Evolutionary conservation across 2,888 invertebrate genomes (phyloP).

Genomic region (Tiphia femorata): DNA sequence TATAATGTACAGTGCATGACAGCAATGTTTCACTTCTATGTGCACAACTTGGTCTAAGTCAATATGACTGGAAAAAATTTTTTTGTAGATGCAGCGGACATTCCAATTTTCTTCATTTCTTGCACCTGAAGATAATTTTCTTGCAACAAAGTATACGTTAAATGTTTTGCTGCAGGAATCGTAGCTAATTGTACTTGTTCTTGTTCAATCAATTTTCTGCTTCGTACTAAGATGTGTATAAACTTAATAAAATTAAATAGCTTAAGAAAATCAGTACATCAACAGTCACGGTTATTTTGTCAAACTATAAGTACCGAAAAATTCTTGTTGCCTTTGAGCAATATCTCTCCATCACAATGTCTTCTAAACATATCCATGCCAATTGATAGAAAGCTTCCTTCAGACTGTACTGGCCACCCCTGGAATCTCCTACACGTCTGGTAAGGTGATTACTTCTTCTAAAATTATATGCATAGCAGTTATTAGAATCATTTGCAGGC

Average conservation of each 20-base stretch:
- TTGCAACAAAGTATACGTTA: conserved; percentile 87
- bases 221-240: conserved; percentile 78
- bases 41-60: conserved; percentile 78
- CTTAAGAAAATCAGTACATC: not conserved
- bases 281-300: too few species aligned
- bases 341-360: conserved; percentile 86
- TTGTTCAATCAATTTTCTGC: conserved; percentile 88
- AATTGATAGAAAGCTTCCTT: conserved; percentile 79
- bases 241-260: not conserved
- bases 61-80: conserved; percentile 82
- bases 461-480: too few species aligned
- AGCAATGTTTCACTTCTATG: conserved; percentile 79
- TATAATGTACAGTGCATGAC: conserved; percentile 79
- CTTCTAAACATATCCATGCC: conserved; percentile 82
- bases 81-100: conserved; percentile 82
- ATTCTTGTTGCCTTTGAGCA: conserved; percentile 88
- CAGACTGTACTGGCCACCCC: conserved; percentile 85
- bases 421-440: conserved; percentile 81
- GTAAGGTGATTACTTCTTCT: conserved; percentile 89
- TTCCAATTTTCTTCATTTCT: conserved; percentile 80
- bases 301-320: conserved; percentile 73
- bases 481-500: not conserved
- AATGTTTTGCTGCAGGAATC: conserved; percentile 90
- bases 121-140: conserved; percentile 82
- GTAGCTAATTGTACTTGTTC: conserved; percentile 93